Evolutionary conservation across 2,888 invertebrate genomes (phyloP).

Genomic region (Nineta flava): DNA sequence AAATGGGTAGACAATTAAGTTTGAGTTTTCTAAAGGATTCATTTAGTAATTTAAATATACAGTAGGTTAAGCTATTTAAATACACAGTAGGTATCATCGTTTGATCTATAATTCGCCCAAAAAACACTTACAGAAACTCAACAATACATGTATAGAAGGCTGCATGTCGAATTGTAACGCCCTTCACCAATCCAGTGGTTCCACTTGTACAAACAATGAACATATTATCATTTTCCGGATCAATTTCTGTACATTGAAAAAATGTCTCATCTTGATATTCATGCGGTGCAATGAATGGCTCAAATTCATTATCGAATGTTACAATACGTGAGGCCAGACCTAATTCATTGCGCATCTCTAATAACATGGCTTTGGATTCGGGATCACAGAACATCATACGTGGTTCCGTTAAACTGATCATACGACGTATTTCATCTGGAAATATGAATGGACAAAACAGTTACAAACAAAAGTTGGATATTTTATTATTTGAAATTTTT

Average conservation of each 20-base stretch:
- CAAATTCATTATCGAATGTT: neutral
- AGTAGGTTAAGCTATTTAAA: too few species aligned
- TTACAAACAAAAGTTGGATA: too few species aligned
- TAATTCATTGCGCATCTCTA: neutral
- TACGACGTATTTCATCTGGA: neutral
- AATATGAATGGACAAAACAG: too few species aligned
- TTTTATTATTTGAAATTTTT: too few species aligned
- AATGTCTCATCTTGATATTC: neutral
- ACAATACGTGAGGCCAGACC: neutral
- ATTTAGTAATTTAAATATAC: too few species aligned
- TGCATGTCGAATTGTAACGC: neutral
- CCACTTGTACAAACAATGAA: constrained; percentile 1
- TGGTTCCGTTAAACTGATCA: neutral
- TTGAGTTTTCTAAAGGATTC: too few species aligned
- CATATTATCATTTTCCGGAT: neutral
- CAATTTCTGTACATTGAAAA: neutral
- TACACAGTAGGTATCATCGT: too few species aligned
- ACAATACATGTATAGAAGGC: neutral
- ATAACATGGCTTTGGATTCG: neutral
- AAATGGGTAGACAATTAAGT: too few species aligned
- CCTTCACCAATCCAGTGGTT: neutral
- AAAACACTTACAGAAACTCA: too few species aligned
- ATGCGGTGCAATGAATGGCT: neutral
- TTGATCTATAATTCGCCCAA: too few species aligned
- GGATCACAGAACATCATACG: neutral